These are phyloP conservation scores for Monochamus alternatus DNA, from an alignment of 2,888 invertebrate species.

Conservation along the genomic window DNA sequence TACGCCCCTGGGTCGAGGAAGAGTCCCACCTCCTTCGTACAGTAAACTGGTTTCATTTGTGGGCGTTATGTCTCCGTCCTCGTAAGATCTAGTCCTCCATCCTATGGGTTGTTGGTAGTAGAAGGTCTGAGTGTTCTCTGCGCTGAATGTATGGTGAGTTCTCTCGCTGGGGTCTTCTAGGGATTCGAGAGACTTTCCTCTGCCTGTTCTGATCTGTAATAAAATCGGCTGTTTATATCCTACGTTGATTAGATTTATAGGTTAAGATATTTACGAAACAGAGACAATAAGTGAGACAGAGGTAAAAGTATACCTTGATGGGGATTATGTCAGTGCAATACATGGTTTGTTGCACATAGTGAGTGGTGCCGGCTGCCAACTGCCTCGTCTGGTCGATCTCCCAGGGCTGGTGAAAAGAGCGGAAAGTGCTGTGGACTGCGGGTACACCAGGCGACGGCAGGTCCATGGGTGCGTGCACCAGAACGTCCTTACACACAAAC, in stretches of 20 bases:
- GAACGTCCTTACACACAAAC: conserved; percentile 72
- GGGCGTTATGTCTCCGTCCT: conserved; percentile 92
- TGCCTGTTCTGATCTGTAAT: conserved; percentile 83
- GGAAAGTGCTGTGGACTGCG: conserved; percentile 73
- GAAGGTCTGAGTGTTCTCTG: conserved; percentile 77
- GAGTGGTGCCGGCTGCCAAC: conserved; percentile 56
- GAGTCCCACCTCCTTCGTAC: conserved; percentile 85
- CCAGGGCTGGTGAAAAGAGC: conserved; percentile 80
- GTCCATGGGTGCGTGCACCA: conserved; percentile 71
- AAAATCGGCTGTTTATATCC: background rate
- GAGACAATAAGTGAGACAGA: conserved; percentile 37
- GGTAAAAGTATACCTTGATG: conserved; percentile 71
- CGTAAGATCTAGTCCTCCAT: conserved; percentile 79
- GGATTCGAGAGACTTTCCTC: conserved; percentile 90
- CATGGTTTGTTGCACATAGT: conserved; percentile 66
- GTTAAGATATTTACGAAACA: conserved; percentile 18
- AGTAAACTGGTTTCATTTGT: conserved; percentile 80
- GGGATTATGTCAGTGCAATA: conserved; percentile 74
- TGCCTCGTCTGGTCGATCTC: conserved; percentile 78
- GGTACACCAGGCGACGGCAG: conserved; percentile 69
- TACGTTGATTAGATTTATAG: background rate
- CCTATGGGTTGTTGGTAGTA: conserved; percentile 71
- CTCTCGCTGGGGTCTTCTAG: conserved; percentile 85
- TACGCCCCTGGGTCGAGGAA: conserved; percentile 88
- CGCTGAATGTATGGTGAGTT: conserved; percentile 75